These are phyloP conservation scores for Sebastolobus alascanus DNA, from an alignment of 2,797 vertebrate genomes.

Conservation along the genomic window DNA sequence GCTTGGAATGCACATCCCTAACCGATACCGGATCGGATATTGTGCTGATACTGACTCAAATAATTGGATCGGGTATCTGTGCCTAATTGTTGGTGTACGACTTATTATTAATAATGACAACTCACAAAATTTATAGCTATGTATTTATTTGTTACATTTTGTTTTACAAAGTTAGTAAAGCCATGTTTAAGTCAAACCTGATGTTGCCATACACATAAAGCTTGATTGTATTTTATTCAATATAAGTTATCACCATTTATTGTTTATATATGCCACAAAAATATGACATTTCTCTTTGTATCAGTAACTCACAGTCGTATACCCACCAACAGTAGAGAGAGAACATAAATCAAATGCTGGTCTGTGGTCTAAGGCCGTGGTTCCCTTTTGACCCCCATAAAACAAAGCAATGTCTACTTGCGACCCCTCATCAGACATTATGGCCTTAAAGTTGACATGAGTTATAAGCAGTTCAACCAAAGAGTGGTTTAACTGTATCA, in stretches of 20 bases:
- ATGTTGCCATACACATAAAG: no score
- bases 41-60: no score
- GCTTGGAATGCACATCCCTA: no score
- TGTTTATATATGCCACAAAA: not conserved
- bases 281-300: not conserved
- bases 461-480: conserved; percentile 7
- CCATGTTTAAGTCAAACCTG: no score
- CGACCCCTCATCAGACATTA: not conserved
- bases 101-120: no score
- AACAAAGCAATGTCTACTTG: conserved; percentile 9
- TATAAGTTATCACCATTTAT: not conserved
- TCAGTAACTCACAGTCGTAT: not conserved
- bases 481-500: not conserved
- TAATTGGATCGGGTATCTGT: no score
- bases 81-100: no score
- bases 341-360: not conserved
- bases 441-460: conserved; percentile 15
- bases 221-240: not conserved
- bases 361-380: not conserved
- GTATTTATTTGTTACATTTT: no score
- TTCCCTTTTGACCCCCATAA: conserved; percentile 20
- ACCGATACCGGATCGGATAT: no score
- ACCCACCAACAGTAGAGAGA: not conserved
- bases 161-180: no score
- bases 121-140: no score